Percentiles rank a stretch among this genome's conserved stretches.
Evolutionary conservation across 2,888 invertebrate genomes (phyloP).

Genomic region (Spilosoma lubricipeda): DNA sequence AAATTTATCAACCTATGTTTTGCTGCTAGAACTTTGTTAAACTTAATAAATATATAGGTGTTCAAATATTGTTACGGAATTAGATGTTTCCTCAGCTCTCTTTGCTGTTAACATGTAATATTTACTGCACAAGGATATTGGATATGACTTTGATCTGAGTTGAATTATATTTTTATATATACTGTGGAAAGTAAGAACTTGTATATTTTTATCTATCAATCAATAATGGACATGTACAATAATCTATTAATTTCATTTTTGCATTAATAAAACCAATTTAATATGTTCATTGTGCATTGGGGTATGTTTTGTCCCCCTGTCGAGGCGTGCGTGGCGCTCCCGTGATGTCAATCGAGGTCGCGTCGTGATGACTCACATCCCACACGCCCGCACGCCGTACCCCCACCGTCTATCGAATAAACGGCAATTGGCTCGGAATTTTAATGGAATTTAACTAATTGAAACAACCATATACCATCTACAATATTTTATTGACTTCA

Average conservation of each 20-base stretch:
- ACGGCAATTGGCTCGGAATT: conserved; percentile 79
- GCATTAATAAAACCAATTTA: conserved; percentile 86
- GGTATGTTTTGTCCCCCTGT: conserved; percentile 65
- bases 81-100: conserved; percentile 82
- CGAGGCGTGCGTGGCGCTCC: conserved; percentile 43
- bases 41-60: conserved; percentile 83
- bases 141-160: conserved; percentile 85
- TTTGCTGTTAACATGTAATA: conserved; percentile 81
- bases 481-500: conserved; percentile 81
- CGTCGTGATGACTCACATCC: conserved; percentile 65
- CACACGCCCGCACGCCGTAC: conserved; percentile 52
- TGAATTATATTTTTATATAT: conserved; percentile 85
- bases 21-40: conserved; percentile 84
- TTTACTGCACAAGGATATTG: conserved; percentile 86
- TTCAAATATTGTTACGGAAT: conserved; percentile 85
- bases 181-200: conserved; percentile 82
- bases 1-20: conserved; percentile 78
- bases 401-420: conserved; percentile 69
- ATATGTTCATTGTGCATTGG: conserved; percentile 66
- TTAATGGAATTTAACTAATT: conserved; percentile 83
- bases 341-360: conserved; percentile 57
- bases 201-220: conserved; percentile 84
- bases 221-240: conserved; percentile 86
- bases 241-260: conserved; percentile 82
- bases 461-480: conserved; percentile 80